A percentile compares a stretch with the other conserved stretches of the same genome.
These are phyloP conservation scores for Trachurus trachurus DNA, from an alignment of 2,797 vertebrate species.

Conservation along the genomic window DNA sequence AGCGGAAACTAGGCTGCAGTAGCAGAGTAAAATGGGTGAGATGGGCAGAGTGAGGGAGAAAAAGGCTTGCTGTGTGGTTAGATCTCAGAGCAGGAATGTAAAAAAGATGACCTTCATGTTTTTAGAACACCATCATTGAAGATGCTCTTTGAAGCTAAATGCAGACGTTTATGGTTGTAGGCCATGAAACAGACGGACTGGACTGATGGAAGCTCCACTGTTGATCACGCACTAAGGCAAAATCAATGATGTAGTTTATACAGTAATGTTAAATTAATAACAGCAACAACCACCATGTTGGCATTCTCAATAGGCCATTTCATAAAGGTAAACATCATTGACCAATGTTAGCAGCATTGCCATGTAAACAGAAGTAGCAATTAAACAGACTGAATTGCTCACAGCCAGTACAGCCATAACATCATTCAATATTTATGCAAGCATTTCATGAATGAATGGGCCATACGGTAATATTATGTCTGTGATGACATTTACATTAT, in stretches of 20 bases:
- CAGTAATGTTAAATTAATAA: background rate
- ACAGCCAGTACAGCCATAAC: background rate
- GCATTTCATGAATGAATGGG: too few relatives aligned
- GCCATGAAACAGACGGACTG: background rate
- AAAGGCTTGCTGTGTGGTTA: background rate
- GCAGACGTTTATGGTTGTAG: background rate
- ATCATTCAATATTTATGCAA: conserved; percentile 3
- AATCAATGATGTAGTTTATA: background rate
- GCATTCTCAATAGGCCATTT: background rate
- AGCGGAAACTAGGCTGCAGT: background rate
- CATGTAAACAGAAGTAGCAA: background rate
- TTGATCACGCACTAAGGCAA: background rate
- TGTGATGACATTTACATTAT: too few relatives aligned
- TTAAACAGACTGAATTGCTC: conserved; percentile 1
- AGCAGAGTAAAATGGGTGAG: background rate
- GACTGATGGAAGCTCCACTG: background rate
- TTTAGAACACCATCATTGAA: background rate
- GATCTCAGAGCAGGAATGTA: background rate
- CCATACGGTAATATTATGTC: too few relatives aligned
- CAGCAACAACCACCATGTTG: background rate
- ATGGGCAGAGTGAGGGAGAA: background rate
- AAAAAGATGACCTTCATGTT: background rate
- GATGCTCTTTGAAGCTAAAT: background rate
- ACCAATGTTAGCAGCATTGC: background rate
- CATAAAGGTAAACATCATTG: background rate